Evolutionary conservation across 2,888 invertebrate species (phyloP), one percentile per base, ranked within the genome.

Genomic region (Yponomeuta evonymella): DNA sequence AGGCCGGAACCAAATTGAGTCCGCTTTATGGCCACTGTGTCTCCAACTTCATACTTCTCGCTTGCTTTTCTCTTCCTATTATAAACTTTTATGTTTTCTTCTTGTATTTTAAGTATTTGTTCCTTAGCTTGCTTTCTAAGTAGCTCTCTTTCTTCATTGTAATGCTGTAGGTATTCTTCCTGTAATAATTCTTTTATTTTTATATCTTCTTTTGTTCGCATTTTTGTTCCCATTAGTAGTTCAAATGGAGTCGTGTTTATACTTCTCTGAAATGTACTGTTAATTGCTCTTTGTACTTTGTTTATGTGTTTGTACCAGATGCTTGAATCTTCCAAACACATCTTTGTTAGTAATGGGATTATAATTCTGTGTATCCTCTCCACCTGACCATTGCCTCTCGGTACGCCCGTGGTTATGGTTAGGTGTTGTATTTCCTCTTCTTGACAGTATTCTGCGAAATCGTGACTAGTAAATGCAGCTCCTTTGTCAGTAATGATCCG

Each of bases 401-500:
- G 81, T 5, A 83, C 74, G 6, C 83, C 76, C 6, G 76, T 77
- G 3, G 76, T 75, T 76, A 78, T 82, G 5, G 72, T 63, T 1
- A 78, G 72, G 71, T 81, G 81, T 63, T 79, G 71, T 15, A 87
- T 84, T 1, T 75, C 74, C 70, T 86, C 80, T 1, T 74, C 75
- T n/a, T 76, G 51, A 74, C 84, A 84, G 72, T 83, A 85, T 0
- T 78, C 73, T 70, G 76, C 33, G 70, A 86, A 86, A 1, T 77
- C 79, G 12, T 77, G 70, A 1, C 82, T 78, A 0, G 80, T 82
- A 72, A 81, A 87, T 4, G 87, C 84, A 2, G 81, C 74, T 4
- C 83, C 83, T 72, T 76, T 73, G 71, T 86, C 83, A 0, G 81
- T 78, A 4, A 85, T 78, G 6, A 84, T 78, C 58, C 77, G 75